Evolutionary conservation across 2,113 vertebrate species (phyloP), one percentile per base, ranked within the genome.

Genomic region (Ranitomeya imitator): DNA sequence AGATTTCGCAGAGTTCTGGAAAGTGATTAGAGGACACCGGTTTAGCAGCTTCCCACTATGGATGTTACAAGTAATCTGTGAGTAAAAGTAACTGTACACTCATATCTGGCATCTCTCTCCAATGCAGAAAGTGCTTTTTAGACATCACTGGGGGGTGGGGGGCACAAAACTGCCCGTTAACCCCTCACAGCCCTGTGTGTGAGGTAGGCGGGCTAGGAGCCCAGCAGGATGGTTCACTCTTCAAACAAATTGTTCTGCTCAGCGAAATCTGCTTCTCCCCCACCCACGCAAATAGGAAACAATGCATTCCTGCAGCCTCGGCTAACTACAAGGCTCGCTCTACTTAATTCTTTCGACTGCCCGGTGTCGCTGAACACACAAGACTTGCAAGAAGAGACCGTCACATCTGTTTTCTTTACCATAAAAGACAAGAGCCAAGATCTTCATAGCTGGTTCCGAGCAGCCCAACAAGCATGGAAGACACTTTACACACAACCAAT

Each of bases 251-350:
- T 85, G 73, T 85, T 89, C 87, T 79, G 81, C 81, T 37, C 12
- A 85, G 82, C 71, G 82, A 79, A 85, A 85, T 89, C 82, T 78
- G 82, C 82, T 84, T 85, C 87, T 89, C 87, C 81, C 87, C 87
- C 87, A 85, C 87, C 87, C 87, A 89, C 87, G 59, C 87, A 89
- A 89, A 85, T 21, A 83, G 15, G 16, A 85, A 69, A 89, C 87
- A 89, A 89, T 89, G 73, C 87, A 88, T 88, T 89, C 87, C 87
- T 69, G 51, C 87, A 89, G 87, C 60, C 87, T 65, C 37, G 21
- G 78, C 67, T 78, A 83, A 67, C 60, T 52, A 71, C 79, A 77
- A 79, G 65, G 81, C 87, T 67, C 55, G 59, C n/a, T 18, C 63
- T 54, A 11, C 63, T 52, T 65, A 13, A 14, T 52, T 60, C 60